A percentile compares a stretch with the other conserved stretches of the same genome.
Evolutionary conservation across 2,113 vertebrate genomes (phyloP).

Genomic region (Grallaria varia): DNA sequence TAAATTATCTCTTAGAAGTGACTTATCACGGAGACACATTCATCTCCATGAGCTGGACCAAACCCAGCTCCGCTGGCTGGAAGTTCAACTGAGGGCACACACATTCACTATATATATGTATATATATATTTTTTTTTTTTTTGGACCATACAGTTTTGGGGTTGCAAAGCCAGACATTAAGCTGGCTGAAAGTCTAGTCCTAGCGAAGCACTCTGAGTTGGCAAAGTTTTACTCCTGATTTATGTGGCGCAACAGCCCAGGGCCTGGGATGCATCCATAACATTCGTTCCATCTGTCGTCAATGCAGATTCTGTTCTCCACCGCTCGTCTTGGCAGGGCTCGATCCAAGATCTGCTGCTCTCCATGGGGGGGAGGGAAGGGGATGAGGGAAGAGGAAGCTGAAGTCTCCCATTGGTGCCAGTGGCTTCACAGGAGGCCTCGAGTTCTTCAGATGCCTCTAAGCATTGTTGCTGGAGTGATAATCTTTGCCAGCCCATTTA

Average conservation of each 20-base stretch:
- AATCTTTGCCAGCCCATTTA: constrained; percentile 19
- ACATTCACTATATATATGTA: not conserved
- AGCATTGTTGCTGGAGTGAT: constrained; percentile 32
- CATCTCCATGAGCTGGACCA: not conserved
- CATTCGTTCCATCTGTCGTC: constrained; percentile 66
- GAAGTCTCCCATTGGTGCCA: constrained; percentile 32
- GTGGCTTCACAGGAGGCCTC: constrained; percentile 32
- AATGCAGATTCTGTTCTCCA: constrained; percentile 38
- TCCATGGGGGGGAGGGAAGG: not conserved
- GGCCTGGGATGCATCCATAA: constrained; percentile 54
- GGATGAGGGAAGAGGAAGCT: constrained; percentile 24
- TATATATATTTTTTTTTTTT: not conserved
- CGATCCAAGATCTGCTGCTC: not conserved
- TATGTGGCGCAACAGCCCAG: constrained; percentile 47
- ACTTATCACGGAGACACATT: not conserved
- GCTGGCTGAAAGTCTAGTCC: constrained; percentile 40
- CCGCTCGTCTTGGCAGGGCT: not conserved
- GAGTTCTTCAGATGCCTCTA: constrained; percentile 45
- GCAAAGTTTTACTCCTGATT: constrained; percentile 52
- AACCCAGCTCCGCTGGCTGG: not conserved
- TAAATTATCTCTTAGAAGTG: constrained; percentile 5
- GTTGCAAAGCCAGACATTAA: constrained; percentile 36
- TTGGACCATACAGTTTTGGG: constrained; percentile 28
- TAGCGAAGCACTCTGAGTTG: constrained; percentile 33
- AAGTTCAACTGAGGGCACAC: not conserved